These are phyloP conservation scores for Podotricha telesiphe DNA, from an alignment of 2,888 invertebrate species.

Conservation along the genomic window DNA sequence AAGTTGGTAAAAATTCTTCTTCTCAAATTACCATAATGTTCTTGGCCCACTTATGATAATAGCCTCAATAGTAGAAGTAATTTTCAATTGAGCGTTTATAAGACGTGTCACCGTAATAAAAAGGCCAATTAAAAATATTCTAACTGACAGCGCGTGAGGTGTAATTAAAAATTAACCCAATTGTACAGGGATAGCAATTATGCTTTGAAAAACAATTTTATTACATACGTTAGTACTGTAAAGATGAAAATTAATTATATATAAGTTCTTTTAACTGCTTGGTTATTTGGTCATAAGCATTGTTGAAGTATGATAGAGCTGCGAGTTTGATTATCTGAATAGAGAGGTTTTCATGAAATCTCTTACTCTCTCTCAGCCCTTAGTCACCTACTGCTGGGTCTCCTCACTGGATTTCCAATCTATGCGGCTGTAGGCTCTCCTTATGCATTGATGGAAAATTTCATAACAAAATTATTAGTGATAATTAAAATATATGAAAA, in stretches of 20 bases:
- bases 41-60: slow-evolving; percentile 42
- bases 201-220: slow-evolving; percentile 22
- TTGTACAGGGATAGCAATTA: slow-evolving; percentile 46
- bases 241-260: not conserved
- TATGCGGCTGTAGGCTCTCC: no score
- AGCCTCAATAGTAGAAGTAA: slow-evolving; percentile 37
- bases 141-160: slow-evolving; percentile 60
- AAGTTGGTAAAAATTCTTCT: slow-evolving; percentile 20
- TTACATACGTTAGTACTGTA: not conserved
- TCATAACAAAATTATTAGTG: no score
- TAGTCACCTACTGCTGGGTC: no score
- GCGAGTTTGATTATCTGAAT: no score
- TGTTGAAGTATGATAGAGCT: no score
- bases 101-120: slow-evolving; percentile 46
- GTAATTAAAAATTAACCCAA: slow-evolving; percentile 77
- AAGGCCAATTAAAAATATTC: slow-evolving; percentile 59
- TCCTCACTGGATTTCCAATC: no score
- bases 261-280: not conserved
- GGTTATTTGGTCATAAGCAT: not conserved
- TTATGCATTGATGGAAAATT: no score
- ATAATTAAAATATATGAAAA: no score
- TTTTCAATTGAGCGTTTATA: slow-evolving; percentile 41
- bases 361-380: no score
- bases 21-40: slow-evolving; percentile 32
- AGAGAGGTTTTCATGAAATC: no score